Conservation (phyloP, 2,113 vertebrate genomes). For the Brachyistius frenatus region DNA sequence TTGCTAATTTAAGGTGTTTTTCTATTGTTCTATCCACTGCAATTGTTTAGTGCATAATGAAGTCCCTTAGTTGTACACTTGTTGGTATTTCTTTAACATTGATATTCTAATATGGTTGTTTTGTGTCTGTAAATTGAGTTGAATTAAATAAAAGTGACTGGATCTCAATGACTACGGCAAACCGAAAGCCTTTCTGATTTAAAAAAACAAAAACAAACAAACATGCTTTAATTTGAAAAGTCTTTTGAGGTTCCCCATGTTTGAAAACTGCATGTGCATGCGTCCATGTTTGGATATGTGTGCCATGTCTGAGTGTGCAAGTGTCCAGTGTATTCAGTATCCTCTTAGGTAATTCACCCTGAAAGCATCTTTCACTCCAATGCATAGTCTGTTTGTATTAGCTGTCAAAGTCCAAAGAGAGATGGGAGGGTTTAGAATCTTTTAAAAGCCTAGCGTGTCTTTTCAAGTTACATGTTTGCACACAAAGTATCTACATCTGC, state of each 20-base stretch:
- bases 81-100: too few relatives aligned
- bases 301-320: not conserved
- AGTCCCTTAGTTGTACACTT: too few relatives aligned
- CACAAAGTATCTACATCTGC: not conserved
- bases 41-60: too few relatives aligned
- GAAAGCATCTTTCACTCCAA: conserved; percentile 11
- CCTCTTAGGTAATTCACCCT: not conserved
- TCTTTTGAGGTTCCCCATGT: not conserved
- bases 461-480: not conserved
- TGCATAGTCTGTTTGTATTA: not conserved
- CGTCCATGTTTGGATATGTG: not conserved
- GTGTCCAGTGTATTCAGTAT: not conserved
- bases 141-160: too few relatives aligned
- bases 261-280: not conserved
- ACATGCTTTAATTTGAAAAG: too few relatives aligned
- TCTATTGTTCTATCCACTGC: too few relatives aligned
- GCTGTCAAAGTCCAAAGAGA: conserved; percentile 3
- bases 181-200: not conserved
- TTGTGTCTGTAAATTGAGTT: too few relatives aligned
- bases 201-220: not conserved
- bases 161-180: too few relatives aligned
- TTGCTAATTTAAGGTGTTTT: too few relatives aligned
- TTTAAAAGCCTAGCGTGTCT: not conserved
- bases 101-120: too few relatives aligned
- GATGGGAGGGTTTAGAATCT: not conserved